Base-by-base conservation (phyloP, 2,888 invertebrate genomes). In the Ochropacha duplaris region DNA sequence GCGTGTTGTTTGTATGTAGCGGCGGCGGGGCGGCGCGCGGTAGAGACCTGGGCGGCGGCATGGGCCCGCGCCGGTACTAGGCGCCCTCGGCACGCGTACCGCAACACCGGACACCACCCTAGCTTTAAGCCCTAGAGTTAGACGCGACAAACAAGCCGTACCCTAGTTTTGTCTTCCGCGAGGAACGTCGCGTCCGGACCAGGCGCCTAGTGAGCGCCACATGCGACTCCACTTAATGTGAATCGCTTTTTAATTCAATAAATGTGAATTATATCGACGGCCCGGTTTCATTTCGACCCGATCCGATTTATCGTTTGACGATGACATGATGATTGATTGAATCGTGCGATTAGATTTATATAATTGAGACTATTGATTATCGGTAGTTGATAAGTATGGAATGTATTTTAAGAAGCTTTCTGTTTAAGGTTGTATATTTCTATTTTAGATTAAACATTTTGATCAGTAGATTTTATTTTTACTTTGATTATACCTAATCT, bases 41-140 rank as follows among this genome's bases (percentile, higher is more conserved):
- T 68, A 68, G 79, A 57, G 81, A 81, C 68, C 67, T 74, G 65
- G 69, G 71, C 71, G 83, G 74, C 66, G 88, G 85, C 77, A 76
- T 86, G 83, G 88, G 84, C 71, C 83, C 89, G 78, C 90, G 92
- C 71, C 90, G 89, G 78, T 92, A 88, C 88, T 93, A 88, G 22
- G 65, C 61, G 57, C 56, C 31, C 55, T 57, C 54, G 55, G 56
- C 39, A 24, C 24, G 16, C 11, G 4, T 22, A 3, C 51, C 16
- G n/a, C 26, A 11, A 8, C 31, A 22, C 36, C 57, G 36, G 36
- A 26, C 31, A 28, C 16, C 49, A 44, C 5, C 1, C 19, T 44
- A 44, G 39, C 16, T 44, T 5, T 44, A 44, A 44, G 39, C 39
- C 39, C 39, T 44, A 44, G 39, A 44, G 55, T 44, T 57, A 28